Conservation (phyloP, 1,140 invertebrate genomes). For the Papilio polytes region DNA sequence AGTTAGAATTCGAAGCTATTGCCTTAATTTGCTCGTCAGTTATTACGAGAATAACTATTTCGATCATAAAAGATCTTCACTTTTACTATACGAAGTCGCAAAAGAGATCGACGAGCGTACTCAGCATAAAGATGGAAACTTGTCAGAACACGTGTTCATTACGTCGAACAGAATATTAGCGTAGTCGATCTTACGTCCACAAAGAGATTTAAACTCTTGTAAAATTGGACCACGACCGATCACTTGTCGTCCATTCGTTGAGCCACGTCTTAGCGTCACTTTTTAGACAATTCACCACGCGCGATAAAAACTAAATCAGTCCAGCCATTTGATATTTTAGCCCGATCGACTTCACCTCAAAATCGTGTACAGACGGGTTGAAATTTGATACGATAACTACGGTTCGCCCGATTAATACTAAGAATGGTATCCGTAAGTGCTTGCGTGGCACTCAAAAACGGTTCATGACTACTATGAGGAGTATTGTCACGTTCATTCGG, state of each 20-base stretch:
- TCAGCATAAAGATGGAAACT: not conserved
- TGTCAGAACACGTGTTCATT: not conserved
- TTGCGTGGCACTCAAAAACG: too few relatives aligned
- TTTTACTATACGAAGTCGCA: not conserved
- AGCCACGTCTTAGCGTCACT: not conserved
- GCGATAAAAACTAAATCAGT: not conserved
- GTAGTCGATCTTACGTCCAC: not conserved
- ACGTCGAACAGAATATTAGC: not conserved
- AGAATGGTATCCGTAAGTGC: too few relatives aligned
- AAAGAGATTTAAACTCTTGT: not conserved
- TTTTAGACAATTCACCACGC: not conserved
- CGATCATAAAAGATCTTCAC: too few relatives aligned
- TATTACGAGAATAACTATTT: too few relatives aligned
- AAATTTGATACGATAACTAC: not conserved
- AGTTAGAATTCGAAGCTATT: too few relatives aligned
- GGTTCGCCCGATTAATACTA: too few relatives aligned
- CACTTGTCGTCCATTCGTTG: not conserved
- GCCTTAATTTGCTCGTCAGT: too few relatives aligned
- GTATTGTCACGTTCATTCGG: too few relatives aligned
- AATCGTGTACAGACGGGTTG: not conserved
- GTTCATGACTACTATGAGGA: too few relatives aligned
- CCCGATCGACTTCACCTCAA: not conserved
- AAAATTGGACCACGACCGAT: not conserved
- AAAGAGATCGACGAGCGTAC: not conserved
- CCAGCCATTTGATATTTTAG: not conserved